A percentile compares a stretch with the other conserved stretches of the same genome.
phyloP scores from a whole-genome alignment of 2,113 vertebrate genomes.

The Paraplagusia blochii region DNA sequence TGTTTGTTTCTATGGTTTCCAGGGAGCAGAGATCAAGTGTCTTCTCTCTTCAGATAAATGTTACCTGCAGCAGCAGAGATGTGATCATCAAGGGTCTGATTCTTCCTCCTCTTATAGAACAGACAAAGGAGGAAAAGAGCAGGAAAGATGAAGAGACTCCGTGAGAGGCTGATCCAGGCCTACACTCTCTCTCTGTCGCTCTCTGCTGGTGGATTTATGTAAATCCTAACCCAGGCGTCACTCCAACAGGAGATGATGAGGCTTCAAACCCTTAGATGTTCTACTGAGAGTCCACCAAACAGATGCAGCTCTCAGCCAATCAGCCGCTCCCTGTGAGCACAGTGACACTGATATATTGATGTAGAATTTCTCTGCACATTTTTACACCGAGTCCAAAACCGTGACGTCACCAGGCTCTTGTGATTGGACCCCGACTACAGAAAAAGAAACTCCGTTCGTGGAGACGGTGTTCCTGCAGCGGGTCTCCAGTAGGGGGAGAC shows the following conservation, averaged over 20 bases:
- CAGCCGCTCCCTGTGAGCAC: conserved; percentile 1
- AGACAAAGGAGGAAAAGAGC: conserved; percentile 37
- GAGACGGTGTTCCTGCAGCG: no score
- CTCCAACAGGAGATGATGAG: conserved; percentile 48
- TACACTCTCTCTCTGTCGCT: background rate
- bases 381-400: no score
- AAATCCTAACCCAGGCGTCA: no score
- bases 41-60: conserved; percentile 7
- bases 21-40: background rate
- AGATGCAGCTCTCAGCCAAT: conserved; percentile 3
- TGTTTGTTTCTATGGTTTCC: no score
- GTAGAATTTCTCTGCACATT: no score
- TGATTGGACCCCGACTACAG: background rate
- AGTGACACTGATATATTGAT: no score
- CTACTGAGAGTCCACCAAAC: conserved; percentile 44
- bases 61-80: conserved; percentile 35
- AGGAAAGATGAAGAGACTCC: conserved; percentile 20
- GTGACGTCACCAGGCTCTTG: background rate
- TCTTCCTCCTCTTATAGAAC: conserved; percentile 49
- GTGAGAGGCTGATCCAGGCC: conserved; percentile 57
- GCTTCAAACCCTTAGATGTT: conserved; percentile 49
- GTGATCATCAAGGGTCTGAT: conserved; percentile 58
- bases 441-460: no score
- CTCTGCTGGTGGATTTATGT: conserved; percentile 22
- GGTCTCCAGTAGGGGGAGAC: no score